Evolutionary conservation across 2,888 invertebrate species (phyloP).

Genomic region (Globia sparganii): DNA sequence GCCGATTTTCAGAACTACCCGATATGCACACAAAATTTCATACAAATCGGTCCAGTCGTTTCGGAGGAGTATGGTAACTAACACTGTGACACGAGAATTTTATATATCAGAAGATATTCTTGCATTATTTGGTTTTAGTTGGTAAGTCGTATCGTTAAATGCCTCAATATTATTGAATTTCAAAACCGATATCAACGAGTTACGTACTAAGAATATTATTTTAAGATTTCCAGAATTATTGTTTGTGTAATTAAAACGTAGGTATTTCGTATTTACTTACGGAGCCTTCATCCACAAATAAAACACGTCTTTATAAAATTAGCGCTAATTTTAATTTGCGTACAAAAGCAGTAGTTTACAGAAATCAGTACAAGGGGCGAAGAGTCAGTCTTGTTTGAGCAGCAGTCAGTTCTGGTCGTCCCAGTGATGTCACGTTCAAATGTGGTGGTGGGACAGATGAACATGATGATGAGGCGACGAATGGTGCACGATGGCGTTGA

Average conservation of each 20-base stretch:
- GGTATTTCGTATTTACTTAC: background rate
- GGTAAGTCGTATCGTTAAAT: background rate
- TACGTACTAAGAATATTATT: background rate
- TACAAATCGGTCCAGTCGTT: too few species aligned
- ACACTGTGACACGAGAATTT: too few species aligned
- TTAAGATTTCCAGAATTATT: background rate
- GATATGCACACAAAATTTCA: too few species aligned
- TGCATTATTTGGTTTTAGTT: too few species aligned
- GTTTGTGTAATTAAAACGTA: too few species aligned
- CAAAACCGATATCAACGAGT: background rate
- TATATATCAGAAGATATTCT: too few species aligned
- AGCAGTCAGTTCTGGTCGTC: conserved; percentile 28
- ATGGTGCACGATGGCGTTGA: conserved; percentile 91
- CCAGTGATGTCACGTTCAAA: conserved; percentile 64
- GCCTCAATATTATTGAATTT: background rate
- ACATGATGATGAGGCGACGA: conserved; percentile 89
- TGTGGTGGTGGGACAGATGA: conserved; percentile 84
- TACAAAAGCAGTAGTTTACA: conserved; percentile 41
- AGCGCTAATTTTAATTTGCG: conserved; percentile 63
- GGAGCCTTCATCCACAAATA: background rate
- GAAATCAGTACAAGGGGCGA: conserved; percentile 42
- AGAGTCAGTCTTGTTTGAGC: conserved; percentile 49
- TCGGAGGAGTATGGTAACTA: too few species aligned
- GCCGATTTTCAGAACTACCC: too few species aligned
- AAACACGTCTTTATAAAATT: conserved; percentile 28